A percentile compares a stretch with the other conserved stretches of the same genome.
phyloP scores from a whole-genome alignment of 2,797 vertebrate genomes.

The Dicrostonyx torquatus region DNA sequence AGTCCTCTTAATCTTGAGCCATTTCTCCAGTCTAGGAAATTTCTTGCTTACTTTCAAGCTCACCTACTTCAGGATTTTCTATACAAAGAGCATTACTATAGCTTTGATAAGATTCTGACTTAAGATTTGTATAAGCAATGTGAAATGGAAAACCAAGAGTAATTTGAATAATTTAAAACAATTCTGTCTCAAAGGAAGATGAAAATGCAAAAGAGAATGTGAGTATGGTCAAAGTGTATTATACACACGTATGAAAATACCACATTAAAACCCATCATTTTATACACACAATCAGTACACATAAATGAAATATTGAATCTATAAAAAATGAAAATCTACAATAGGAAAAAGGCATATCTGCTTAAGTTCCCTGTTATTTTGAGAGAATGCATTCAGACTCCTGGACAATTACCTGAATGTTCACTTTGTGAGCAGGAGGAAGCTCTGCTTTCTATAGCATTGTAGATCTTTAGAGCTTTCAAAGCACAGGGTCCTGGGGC shows the following conservation, averaged over 20 bases:
- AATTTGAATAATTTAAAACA: slow-evolving; percentile 36
- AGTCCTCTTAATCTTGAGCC: background rate
- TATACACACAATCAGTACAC: background rate
- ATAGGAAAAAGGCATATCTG: background rate
- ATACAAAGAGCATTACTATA: background rate
- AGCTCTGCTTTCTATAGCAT: background rate
- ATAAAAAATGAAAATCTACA: background rate
- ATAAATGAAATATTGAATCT: background rate
- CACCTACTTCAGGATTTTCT: slow-evolving; percentile 37
- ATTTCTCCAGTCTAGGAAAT: background rate
- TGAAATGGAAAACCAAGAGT: background rate
- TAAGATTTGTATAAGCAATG: background rate
- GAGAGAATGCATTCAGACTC: background rate
- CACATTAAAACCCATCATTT: background rate
- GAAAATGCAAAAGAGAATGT: background rate
- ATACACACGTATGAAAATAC: background rate
- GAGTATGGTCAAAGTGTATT: background rate
- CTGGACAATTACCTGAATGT: background rate
- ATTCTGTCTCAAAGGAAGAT: background rate
- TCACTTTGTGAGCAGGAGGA: background rate
- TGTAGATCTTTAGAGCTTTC: background rate
- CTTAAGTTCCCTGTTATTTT: background rate
- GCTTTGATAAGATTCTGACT: slow-evolving; percentile 50
- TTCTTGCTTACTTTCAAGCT: slow-evolving; percentile 41
- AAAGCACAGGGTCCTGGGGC: background rate